phyloP scores from a whole-genome alignment of 2,797 vertebrate genomes.

The Pterois miles region DNA sequence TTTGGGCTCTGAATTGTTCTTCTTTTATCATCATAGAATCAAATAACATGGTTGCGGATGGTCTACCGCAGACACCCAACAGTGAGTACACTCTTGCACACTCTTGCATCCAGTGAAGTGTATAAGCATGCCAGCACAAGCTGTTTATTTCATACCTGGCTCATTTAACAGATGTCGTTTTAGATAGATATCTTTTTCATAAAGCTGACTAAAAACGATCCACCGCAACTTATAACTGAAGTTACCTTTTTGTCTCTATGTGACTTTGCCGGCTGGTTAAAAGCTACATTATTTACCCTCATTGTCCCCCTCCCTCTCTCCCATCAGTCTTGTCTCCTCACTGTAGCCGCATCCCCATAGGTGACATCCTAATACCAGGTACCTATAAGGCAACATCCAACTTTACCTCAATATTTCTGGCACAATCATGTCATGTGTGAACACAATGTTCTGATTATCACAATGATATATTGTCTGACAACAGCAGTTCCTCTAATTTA shows the following conservation, averaged over 20 bases:
- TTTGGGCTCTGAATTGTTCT: conserved; percentile 10
- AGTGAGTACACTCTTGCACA: conserved; percentile 87
- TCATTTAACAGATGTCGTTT: conserved; percentile 13
- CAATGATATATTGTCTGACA: neutral
- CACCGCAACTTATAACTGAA: neutral
- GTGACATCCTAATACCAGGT: conserved; percentile 14
- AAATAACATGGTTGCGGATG: conserved; percentile 90
- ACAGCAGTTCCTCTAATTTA: conserved; percentile 11
- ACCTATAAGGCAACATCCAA: conserved; percentile 1
- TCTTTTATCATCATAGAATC: conserved; percentile 83
- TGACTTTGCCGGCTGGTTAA: neutral
- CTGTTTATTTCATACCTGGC: conserved; percentile 21
- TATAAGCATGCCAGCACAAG: conserved; percentile 28
- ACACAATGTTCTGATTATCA: conserved; percentile 12
- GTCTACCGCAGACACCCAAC: conserved; percentile 86
- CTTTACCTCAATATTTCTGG: neutral
- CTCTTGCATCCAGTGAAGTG: neutral
- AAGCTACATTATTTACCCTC: neutral
- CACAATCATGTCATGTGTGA: neutral
- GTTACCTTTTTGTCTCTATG: neutral
- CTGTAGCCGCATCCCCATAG: neutral
- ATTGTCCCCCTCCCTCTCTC: neutral
- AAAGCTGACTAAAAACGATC: neutral
- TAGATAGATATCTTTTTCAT: neutral
- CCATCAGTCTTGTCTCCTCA: conserved; percentile 9